Conservation (phyloP, 2,113 vertebrate species). For the Platysteira castanea region DNA sequence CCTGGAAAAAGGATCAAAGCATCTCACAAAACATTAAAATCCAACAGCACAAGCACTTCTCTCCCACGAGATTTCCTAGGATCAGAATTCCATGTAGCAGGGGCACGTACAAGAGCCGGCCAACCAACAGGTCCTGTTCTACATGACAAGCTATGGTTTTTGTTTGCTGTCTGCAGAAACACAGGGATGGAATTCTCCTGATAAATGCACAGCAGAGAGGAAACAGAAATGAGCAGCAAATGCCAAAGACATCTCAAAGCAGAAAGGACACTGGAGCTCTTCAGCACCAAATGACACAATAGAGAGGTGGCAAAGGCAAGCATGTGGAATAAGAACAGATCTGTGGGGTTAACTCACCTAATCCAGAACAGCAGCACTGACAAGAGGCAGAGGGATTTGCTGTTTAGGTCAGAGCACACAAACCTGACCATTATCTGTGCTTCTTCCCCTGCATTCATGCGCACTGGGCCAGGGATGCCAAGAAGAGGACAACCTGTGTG, state of each 20-base stretch:
- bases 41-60: background rate
- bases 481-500: background rate
- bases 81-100: background rate
- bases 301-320: background rate
- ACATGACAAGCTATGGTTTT: fast-evolving
- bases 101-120: background rate
- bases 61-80: background rate
- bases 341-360: background rate
- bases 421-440: background rate
- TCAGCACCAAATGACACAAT: fast-evolving
- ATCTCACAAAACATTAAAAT: background rate
- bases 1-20: background rate
- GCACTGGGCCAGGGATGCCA: background rate
- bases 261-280: background rate
- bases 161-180: background rate
- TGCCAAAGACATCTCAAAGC: background rate
- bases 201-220: background rate
- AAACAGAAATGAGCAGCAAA: background rate
- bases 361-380: background rate
- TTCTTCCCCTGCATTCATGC: background rate
- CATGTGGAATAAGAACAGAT: background rate
- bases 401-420: background rate
- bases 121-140: background rate
- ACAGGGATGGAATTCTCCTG: background rate
- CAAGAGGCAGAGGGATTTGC: background rate